Conservation (phyloP, 2,888 invertebrate genomes). For the Acanthopleura granulata region DNA sequence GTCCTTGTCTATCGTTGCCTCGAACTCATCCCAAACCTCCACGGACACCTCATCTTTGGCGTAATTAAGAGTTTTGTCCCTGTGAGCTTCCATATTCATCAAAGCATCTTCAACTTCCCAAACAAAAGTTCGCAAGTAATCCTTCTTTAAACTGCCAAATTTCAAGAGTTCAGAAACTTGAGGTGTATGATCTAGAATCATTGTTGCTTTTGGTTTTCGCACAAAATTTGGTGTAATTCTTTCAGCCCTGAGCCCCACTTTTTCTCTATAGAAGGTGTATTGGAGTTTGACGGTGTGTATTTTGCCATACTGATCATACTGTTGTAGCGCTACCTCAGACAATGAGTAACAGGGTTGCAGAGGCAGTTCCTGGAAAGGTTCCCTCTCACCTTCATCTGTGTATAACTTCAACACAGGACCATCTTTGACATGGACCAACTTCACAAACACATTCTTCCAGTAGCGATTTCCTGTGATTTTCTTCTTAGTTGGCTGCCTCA, state of each 20-base stretch:
- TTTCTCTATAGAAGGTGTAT: slow-evolving; percentile 97
- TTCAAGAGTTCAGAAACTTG: slow-evolving; percentile 95
- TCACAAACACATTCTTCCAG: slow-evolving; percentile 97
- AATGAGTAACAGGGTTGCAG: slow-evolving; percentile 95
- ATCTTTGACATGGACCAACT: slow-evolving; percentile 82
- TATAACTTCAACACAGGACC: slow-evolving; percentile 82
- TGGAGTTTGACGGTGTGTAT: slow-evolving; percentile 98
- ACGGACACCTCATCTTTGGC: slow-evolving; percentile 68
- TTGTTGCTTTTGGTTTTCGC: slow-evolving; percentile 67
- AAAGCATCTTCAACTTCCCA: slow-evolving; percentile 92
- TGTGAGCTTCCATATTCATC: slow-evolving; percentile 60
- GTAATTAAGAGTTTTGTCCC: slow-evolving; percentile 66
- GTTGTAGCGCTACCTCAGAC: slow-evolving; percentile 83
- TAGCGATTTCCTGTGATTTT: slow-evolving; percentile 75
- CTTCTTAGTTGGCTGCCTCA: slow-evolving; percentile 78
- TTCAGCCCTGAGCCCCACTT: slow-evolving; percentile 79
- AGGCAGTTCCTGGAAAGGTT: slow-evolving; percentile 95
- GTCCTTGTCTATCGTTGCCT: slow-evolving; percentile 62
- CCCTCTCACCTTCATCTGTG: slow-evolving; percentile 86
- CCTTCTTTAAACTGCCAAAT: slow-evolving; percentile 89
- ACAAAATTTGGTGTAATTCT: slow-evolving; percentile 67
- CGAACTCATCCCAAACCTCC: slow-evolving; percentile 69
- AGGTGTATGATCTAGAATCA: slow-evolving; percentile 92
- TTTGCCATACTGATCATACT: slow-evolving; percentile 99
- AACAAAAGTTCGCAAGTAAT: slow-evolving; percentile 93